A percentile compares a stretch with the other conserved stretches of the same genome.
Conservation (phyloP, 2,113 vertebrate genomes). For the Leucopsar rothschildi region DNA sequence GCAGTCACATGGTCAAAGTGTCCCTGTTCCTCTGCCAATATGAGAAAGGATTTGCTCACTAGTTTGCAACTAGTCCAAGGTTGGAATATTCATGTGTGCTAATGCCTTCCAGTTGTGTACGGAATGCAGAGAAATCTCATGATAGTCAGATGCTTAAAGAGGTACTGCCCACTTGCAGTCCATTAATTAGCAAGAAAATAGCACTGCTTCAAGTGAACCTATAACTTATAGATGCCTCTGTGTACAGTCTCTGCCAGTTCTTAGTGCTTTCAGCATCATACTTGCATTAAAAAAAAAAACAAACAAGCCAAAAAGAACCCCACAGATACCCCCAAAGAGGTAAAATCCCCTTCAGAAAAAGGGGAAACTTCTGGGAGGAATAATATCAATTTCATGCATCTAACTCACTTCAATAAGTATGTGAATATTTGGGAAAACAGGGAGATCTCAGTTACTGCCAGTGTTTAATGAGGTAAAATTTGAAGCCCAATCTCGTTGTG, state of each 20-base stretch:
- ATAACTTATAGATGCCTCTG: neutral
- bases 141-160: neutral
- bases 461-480: neutral
- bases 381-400: neutral
- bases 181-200: neutral
- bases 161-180: neutral
- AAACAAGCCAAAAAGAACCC: fast-evolving
- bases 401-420: neutral
- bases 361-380: neutral
- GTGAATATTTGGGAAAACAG: neutral
- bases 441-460: neutral
- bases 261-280: neutral
- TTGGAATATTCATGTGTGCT: neutral
- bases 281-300: neutral
- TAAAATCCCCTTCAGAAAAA: neutral
- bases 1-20: neutral
- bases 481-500: fast-evolving
- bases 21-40: neutral
- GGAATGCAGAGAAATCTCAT: neutral
- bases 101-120: neutral
- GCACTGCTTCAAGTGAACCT: neutral
- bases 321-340: neutral
- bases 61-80: neutral
- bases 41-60: neutral
- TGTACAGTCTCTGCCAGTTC: neutral